Evolutionary conservation across 35 echinoderm and acorn worm genomes (phyloP), one percentile per base, ranked within the genome.

Genomic region (Stichopus chloronotus): DNA sequence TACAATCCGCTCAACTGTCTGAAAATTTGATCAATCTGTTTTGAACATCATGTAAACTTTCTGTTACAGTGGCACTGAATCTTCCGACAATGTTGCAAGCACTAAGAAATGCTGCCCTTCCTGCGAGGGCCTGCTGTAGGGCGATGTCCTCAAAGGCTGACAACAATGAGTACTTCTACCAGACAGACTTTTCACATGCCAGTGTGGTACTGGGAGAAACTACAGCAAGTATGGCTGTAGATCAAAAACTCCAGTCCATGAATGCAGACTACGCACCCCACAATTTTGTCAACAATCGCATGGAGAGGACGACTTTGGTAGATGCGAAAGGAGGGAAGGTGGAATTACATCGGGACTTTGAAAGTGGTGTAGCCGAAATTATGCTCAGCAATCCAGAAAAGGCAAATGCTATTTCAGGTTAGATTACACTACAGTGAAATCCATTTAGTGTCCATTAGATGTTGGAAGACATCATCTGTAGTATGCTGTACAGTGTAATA

Each of bases 341-440:
- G 0, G 84, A 94, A 52, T 79, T 95, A 0, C 79, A 92, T 0
- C 88, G 94, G 78, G 83, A 99, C 90, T 89, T 96, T 12, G 95
- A 94, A 9, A 96, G 92, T 5, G 97, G 97, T 6, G 79, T 99
- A 61, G 97, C 97, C 8, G 93, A 83, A 59, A 78, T 99, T 13
- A 93, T 83, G 9, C 79, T 99, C 57, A 96, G 80, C 81, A 94
- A 99, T 78, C 91, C 95, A 16, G 79, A 78, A 72, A 93, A 92
- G 63, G 95, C 92, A 13, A 99, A 99, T 94, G 95, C 97, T 56
- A 23, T 99, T 1, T 84, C 97, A 93, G 97, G 97, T 99, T 92
- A 65, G 79, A 14, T 55, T 13, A 7, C 8, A 4, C 72, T 21
- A 76, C 4, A 17, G 25, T 11, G 25, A 7, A 11, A 11, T 17